phyloP scores from a whole-genome alignment of 2,888 invertebrate genomes.

The Tholera decimalis region DNA sequence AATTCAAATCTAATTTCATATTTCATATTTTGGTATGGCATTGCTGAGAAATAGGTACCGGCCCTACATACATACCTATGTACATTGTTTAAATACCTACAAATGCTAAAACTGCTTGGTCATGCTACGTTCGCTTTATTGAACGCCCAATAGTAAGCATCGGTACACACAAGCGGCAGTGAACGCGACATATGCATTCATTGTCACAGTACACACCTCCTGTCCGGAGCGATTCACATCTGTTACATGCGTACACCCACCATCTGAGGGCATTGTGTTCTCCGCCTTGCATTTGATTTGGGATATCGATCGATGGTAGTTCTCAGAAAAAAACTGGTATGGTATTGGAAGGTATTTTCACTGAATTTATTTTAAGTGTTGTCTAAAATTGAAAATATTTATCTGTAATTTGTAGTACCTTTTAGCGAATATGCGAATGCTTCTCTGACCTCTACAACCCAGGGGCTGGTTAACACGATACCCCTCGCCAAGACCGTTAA shows the following conservation, averaged over 20 bases:
- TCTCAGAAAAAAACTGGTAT: constrained; percentile 21
- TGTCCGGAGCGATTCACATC: constrained; percentile 78
- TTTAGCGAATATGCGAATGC: too few species aligned
- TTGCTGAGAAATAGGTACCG: background rate
- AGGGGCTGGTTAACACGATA: too few species aligned
- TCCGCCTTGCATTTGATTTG: constrained; percentile 68
- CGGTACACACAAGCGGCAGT: constrained; percentile 56
- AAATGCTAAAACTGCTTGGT: constrained; percentile 64
- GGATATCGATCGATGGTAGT: constrained; percentile 18
- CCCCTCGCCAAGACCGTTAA: too few species aligned
- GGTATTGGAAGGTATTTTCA: background rate
- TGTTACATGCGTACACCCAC: constrained; percentile 88
- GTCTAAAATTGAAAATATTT: background rate
- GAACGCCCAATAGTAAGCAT: constrained; percentile 81
- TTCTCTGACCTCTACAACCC: too few species aligned
- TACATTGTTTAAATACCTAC: too few species aligned
- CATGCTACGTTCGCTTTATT: constrained; percentile 82
- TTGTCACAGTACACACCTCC: constrained; percentile 82
- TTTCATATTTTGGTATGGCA: background rate
- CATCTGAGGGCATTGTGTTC: constrained; percentile 72
- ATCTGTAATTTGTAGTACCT: background rate
- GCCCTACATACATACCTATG: constrained; percentile 6
- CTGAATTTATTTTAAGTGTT: background rate
- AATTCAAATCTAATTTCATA: background rate
- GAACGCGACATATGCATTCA: constrained; percentile 84